Base-by-base conservation (phyloP, 2,797 vertebrate genomes). In the Buphagus erythrorhynchus region DNA sequence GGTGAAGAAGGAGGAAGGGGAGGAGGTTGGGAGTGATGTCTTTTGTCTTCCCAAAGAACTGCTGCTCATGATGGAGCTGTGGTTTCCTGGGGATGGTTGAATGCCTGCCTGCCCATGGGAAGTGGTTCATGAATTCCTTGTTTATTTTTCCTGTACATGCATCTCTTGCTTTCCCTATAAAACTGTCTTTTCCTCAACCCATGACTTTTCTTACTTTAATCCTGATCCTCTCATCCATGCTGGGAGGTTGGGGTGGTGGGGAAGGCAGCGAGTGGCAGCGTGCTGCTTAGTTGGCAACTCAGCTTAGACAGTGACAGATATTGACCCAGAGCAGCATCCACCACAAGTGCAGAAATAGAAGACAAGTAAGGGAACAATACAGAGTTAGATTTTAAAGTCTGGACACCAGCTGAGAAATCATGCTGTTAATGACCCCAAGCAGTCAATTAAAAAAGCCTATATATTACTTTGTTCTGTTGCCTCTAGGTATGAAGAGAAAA, bases 221-320 rank as follows among this genome's bases (percentile, higher is more conserved):
- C 13, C 21, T 51, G 58, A 58, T 58, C 71, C 51, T 65, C 38
- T 58, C 14, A 11, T 17, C 21, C 21, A 2, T 51, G n/a, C 29
- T 42, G 43, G 29, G 57, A 40, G 20, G 35, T 7, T 26, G 72
- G 51, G 51, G 43, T 57, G 28, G n/a, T 59, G 12, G 25, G 29
- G 14, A 49, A 52, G 45, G 26, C 33, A 63, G 43, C 0, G 2
- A 45, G 38, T 69, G 57, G n/a, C 4, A 17, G 43, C 0, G 0
- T 49, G 58, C 16, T 33, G 24, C 43, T 69, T 51, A 13, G 11
- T 13, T 69, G 72, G 29, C n/a, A 51, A 4, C 29, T 57, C 36
- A 63, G n/a, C 49, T 49, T 45, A 38, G 26, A 51, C 24, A 10
- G 24, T 20, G 28, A 25, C n/a, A 75, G 22, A 25, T 36, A 43